phyloP scores from a whole-genome alignment of 2,113 vertebrate genomes.

The Callipepla squamata region DNA sequence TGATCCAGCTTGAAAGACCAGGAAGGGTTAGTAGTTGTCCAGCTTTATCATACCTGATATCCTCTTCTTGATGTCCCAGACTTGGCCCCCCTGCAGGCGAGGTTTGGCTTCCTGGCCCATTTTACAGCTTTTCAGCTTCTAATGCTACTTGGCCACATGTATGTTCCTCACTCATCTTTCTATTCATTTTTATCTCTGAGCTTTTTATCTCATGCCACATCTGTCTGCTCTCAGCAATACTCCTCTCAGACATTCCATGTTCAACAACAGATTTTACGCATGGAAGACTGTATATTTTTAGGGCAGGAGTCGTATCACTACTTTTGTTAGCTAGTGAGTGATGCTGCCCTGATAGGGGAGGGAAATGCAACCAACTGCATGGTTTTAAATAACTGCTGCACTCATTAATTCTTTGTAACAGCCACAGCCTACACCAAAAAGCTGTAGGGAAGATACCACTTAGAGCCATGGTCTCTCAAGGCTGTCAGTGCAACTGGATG shows the following conservation, averaged over 20 bases:
- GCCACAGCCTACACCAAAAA: conserved; percentile 50
- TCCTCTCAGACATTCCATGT: conserved; percentile 15
- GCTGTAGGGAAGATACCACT: conserved; percentile 6
- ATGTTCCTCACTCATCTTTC: neutral
- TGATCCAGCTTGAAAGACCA: no score
- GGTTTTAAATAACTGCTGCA: conserved; percentile 53
- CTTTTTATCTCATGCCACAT: neutral
- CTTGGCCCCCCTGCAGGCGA: no score
- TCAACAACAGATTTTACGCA: neutral
- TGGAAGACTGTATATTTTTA: conserved; percentile 27
- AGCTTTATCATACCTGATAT: no score
- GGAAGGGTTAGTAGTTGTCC: no score
- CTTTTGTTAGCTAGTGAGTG: conserved; percentile 45
- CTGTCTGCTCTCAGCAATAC: neutral
- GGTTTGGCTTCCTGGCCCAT: neutral
- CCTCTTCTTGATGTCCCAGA: no score
- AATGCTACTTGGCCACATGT: rapidly evolving
- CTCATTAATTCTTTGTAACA: conserved; percentile 59
- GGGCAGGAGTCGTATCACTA: conserved; percentile 13
- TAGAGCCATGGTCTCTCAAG: neutral
- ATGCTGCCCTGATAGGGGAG: neutral
- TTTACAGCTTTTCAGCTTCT: neutral
- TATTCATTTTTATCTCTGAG: neutral
- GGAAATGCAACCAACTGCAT: conserved; percentile 27
- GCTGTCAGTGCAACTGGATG: neutral